These are phyloP conservation scores for Ptychobarbus kaznakovi DNA, from an alignment of 2,797 vertebrate genomes.

Conservation along the genomic window DNA sequence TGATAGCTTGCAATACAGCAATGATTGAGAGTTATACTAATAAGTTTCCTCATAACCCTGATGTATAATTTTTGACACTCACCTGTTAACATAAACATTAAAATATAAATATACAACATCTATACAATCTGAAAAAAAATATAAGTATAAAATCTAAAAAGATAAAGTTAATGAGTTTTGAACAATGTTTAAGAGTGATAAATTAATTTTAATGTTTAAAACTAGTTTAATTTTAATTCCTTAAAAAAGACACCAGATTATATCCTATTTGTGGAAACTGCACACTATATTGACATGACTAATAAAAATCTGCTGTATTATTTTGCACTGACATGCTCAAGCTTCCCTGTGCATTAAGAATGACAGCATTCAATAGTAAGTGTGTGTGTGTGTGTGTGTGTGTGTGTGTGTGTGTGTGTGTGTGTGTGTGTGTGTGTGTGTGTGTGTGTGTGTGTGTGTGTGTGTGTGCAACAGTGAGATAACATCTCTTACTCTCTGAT, in stretches of 20 bases:
- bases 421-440: constrained; percentile 21
- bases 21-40: not conserved
- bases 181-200: not conserved
- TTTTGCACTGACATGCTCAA: constrained; percentile 50
- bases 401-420: constrained; percentile 27
- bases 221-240: not conserved
- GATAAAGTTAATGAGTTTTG: not conserved
- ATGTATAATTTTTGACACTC: not conserved
- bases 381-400: constrained; percentile 30
- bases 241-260: not conserved
- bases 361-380: constrained; percentile 32
- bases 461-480: constrained; percentile 14
- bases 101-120: not conserved
- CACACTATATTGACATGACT: not conserved
- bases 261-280: not conserved
- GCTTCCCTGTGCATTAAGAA: constrained; percentile 56
- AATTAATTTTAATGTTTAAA: not conserved
- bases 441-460: constrained; percentile 24
- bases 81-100: not conserved
- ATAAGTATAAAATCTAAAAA: not conserved
- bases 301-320: not conserved
- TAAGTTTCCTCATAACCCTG: not conserved
- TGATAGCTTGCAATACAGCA: not conserved
- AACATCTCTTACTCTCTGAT: constrained; percentile 87
- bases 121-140: not conserved